These are phyloP conservation scores for Anolis apletophallus DNA, from an alignment of 2,797 vertebrate genomes.

Conservation along the genomic window DNA sequence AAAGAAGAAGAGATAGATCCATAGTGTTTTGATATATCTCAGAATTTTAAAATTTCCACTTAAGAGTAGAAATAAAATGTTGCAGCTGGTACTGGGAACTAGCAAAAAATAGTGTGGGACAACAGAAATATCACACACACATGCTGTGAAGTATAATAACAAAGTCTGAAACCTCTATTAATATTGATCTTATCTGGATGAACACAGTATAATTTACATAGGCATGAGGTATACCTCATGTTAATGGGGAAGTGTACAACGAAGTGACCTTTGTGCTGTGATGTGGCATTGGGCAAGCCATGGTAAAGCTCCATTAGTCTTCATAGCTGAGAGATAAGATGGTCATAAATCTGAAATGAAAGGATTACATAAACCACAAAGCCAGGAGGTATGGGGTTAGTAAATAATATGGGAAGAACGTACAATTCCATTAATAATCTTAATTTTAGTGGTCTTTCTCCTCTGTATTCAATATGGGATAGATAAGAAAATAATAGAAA, in stretches of 20 bases:
- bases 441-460: no score
- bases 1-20: no score
- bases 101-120: no score
- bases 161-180: background rate
- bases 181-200: no score
- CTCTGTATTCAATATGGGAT: no score
- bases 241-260: background rate
- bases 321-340: background rate
- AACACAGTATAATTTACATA: background rate
- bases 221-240: background rate
- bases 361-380: background rate
- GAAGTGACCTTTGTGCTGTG: background rate
- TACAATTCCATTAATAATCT: background rate
- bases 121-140: no score
- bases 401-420: no score
- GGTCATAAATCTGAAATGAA: background rate
- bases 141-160: background rate
- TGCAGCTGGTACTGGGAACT: no score
- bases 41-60: no score
- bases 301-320: background rate
- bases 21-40: no score
- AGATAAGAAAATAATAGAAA: background rate
- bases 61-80: no score
- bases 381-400: background rate
- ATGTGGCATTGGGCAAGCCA: background rate